Evolutionary conservation across 2,113 vertebrate genomes (phyloP), one percentile per base, ranked within the genome.

Genomic region (Piprites chloris): DNA sequence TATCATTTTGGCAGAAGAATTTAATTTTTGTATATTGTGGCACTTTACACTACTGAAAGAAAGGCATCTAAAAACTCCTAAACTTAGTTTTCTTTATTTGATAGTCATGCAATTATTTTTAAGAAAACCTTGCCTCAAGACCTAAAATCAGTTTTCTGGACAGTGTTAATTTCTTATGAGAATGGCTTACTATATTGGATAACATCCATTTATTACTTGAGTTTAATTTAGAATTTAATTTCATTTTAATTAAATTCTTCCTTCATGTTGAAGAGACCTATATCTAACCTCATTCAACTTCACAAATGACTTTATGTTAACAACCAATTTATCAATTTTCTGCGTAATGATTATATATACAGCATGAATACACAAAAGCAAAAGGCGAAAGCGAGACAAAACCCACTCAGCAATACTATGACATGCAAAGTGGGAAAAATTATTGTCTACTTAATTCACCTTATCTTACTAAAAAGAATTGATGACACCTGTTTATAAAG

Each of bases 171-270:
- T 96, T 95, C 77, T 79, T 94, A 87, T 26, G 42, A 95, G 73
- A 96, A 65, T 27, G 78, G 35, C 65, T 87, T 72, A 68, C 14
- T 95, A 58, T 85, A 91, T 33, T 87, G 80, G 76, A 89, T 87
- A 95, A 61, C 39, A 72, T 79, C 39, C 73, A 58, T 78, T 97
- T 94, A 94, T 87, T 91, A 76, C 91, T 76, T 85, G n/a, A 89
- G 82, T 92, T 95, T 95, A 94, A 96, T 95, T 91, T 87, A 82
- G 47, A 90, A 90, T 92, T 88, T 96, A 81, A 94, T 96, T 97
- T 93, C 1, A 76, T 91, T 96, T 93, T 96, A 97, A 97, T 97
- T 93, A 94, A 91, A 78, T 94, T 87, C 62, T 94, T 89, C n/a
- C 52, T 91, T 56, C 84, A 33, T 75, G 41, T 85, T 72, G 62